A percentile compares a stretch with the other conserved stretches of the same genome.
These are phyloP conservation scores for Cromileptes altivelis DNA, from an alignment of 2,113 vertebrate species.

Conservation along the genomic window DNA sequence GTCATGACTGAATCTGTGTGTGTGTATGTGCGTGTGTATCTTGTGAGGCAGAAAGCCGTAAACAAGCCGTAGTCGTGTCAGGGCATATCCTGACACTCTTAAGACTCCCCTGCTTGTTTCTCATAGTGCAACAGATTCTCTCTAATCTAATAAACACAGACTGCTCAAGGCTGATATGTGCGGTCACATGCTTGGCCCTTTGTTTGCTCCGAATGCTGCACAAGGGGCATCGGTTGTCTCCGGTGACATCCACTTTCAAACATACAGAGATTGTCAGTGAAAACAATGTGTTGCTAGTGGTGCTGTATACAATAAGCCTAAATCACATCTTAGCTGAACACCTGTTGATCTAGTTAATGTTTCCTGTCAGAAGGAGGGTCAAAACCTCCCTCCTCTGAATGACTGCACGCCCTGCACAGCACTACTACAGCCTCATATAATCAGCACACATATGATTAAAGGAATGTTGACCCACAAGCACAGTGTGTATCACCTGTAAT, in stretches of 20 bases:
- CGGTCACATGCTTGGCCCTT: constrained; percentile 64
- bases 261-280: not conserved
- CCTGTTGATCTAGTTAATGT: constrained; percentile 31
- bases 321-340: constrained; percentile 21
- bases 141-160: constrained; percentile 72
- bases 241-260: constrained; percentile 12
- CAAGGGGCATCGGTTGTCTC: constrained; percentile 4
- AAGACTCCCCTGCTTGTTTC: constrained; percentile 40
- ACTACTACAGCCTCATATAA: constrained; percentile 4
- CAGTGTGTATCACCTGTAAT: not conserved
- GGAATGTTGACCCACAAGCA: constrained; percentile 8
- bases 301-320: not conserved
- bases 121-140: constrained; percentile 40
- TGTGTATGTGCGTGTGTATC: constrained; percentile 40
- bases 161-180: constrained; percentile 50
- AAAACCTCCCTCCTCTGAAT: constrained; percentile 15
- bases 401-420: not conserved
- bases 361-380: constrained; percentile 21
- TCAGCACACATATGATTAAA: constrained; percentile 7
- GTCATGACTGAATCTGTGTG: constrained; percentile 53
- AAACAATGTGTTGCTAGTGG: constrained; percentile 2
- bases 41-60: constrained; percentile 69
- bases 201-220: constrained; percentile 43
- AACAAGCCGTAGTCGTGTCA: constrained; percentile 62
- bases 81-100: constrained; percentile 53